A percentile compares a stretch with the other conserved stretches of the same genome.
These are phyloP conservation scores for Mycogona germanica DNA, from an alignment of 2,888 invertebrate genomes.

Conservation along the genomic window DNA sequence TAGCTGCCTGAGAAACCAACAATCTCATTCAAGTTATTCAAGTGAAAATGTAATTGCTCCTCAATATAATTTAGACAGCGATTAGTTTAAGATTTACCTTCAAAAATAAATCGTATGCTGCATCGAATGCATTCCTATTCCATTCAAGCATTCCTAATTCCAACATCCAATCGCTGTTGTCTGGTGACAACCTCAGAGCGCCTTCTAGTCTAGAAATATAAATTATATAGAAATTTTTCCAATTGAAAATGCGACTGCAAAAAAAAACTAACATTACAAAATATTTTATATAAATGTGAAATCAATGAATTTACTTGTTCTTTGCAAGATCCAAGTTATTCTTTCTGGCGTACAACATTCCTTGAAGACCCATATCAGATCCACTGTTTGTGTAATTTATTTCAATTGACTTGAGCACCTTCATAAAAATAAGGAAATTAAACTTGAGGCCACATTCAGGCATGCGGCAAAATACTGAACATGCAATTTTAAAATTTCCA, in stretches of 20 bases:
- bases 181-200: not conserved
- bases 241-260: not conserved
- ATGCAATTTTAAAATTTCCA: too few relatives aligned
- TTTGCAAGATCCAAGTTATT: not conserved
- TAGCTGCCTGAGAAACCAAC: slow-evolving; percentile 35
- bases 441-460: too few relatives aligned
- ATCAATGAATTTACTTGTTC: not conserved
- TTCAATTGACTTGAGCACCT: too few relatives aligned
- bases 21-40: not conserved
- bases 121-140: not conserved
- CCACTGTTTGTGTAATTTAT: too few relatives aligned
- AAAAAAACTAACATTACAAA: not conserved
- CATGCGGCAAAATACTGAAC: too few relatives aligned
- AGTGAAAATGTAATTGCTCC: too few relatives aligned
- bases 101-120: not conserved
- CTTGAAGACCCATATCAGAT: too few relatives aligned
- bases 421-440: too few relatives aligned
- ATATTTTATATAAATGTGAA: too few relatives aligned
- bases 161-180: not conserved
- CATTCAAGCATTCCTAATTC: not conserved
- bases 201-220: not conserved
- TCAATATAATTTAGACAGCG: not conserved
- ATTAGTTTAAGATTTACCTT: not conserved
- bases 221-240: not conserved
- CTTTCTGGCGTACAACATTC: not conserved